Evolutionary conservation across 2,797 vertebrate genomes (phyloP), one percentile per base, ranked within the genome.

Genomic region (Tokudaia muenninki): DNA sequence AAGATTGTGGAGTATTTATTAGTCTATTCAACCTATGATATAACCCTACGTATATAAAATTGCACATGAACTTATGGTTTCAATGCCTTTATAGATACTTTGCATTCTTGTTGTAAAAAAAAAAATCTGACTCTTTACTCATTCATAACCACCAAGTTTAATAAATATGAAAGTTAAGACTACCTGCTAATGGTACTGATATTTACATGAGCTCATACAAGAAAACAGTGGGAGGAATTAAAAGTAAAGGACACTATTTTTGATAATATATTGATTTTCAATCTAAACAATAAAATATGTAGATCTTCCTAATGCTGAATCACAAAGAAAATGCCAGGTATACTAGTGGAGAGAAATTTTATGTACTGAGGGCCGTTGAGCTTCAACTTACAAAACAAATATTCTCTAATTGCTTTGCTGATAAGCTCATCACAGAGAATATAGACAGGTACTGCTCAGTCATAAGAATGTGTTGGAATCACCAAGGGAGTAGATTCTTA

Each of bases 381-480:
- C 57, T 77, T 95, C 34, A 63, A 95, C 78, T 52, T 44, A 83
- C 0, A 90, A 92, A 96, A 90, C 10, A 88, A 92, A 70, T 41
- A 63, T 34, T 0, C 4, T 79, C 13, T 94, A 94, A 92, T 65
- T 82, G 37, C 2, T 83, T 75, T 95, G 82, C 61, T 63, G 75
- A 91, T 34, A 84, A 83, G 75, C 55, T 82, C 11, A 89, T 59
- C 74, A 70, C 1, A 21, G 41, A 86, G 0, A 1, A 12, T 57
- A 16, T 13, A 83, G 50, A 75, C 6, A 19, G 52, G 82, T 59
- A 88, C 5, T 63, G 77, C 41, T 94, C 52, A 92, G 17, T 87
- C 67, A 29, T 47, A 29, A 34, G 82, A 93, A 52, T 0, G 82
- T 8, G 65, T 59, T 63, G 19, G 55, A 97, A 88, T 89, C 14